Evolutionary conservation across 2,888 invertebrate genomes (phyloP), one percentile per base, ranked within the genome.

Genomic region (Metacarcinus magister): DNA sequence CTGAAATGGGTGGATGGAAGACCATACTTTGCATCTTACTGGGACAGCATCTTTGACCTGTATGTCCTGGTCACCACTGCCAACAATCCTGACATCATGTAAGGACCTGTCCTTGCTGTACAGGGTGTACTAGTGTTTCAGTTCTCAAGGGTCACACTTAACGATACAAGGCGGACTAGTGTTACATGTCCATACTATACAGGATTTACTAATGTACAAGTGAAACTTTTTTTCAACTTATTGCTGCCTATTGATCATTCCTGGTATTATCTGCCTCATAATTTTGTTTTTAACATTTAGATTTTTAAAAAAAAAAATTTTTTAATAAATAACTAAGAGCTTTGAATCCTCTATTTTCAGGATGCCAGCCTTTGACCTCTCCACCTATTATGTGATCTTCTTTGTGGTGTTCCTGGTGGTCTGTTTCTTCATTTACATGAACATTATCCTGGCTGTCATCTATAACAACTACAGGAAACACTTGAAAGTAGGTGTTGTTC

Each of bases 21-120:
- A 7, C 97, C 97, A 1, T 98, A 98, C 97, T 98, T 98, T 97
- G 97, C 97, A 43, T 97, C 97, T 94, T 98, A 97, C 97, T 97
- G 97, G 60, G 98, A 98, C 96, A 97, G 97, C 94, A 97, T 98
- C 32, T 98, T 98, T 97, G 97, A 97, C 95, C 97, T 98, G 39
- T 98, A 98, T 97, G 97, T 98, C 5, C 97, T 98, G 23, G 98
- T 98, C 10, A 98, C 98, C 23, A 98, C 98, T 39, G 97, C 98
- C 28, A 98, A 98, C 97, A 97, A 97, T 96, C 98, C 98, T 39
- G 98, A 98, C 97, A 97, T 98, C 93, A 98, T 97, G 98, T 98
- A 97, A 97, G 97, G 97, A 95, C 19, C 19, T 90, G n/a, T 23
- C 46, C 44, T 1, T 75, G 19, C 46, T 54, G 5, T 75, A 8